Base-by-base conservation (phyloP, 2,113 vertebrate genomes). In the Polypterus senegalus region DNA sequence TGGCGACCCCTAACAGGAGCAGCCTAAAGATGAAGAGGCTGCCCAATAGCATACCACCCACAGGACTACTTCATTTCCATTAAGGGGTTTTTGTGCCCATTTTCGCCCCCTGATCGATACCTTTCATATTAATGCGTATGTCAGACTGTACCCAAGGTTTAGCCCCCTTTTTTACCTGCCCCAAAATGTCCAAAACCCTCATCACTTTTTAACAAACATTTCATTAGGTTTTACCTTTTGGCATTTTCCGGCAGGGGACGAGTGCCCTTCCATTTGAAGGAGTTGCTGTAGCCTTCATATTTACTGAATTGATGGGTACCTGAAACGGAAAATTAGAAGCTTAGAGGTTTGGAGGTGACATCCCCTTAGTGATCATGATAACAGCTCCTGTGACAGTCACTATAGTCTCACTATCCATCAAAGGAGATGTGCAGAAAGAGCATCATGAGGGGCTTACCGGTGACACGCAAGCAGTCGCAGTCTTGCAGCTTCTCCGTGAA, bases 401-500 rank as follows among this genome's bases (percentile, higher is more conserved):
- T 27, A 27, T 27, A 55, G 54, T 5, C 5, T 27, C 2, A 54
- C 10, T 7, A 53, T 3, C 10, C 10, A 8, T 7, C 51, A 53
- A 7, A 11, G 6, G 6, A 59, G 6, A 59, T 7, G 5, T 4
- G 10, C 53, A 63, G 6, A 7, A 27, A 27, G 46, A 27, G 2
- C 27, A 27, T 27, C 27, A 27, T 27, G 27, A 27, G 27, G 8
- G 5, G 9, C 60, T 61, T 47, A 83, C 83, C 83, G 69, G 68
- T 84, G 10, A 85, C 58, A 52, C 73, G 59, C 10, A 86, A 69
- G 62, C 83, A 84, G 67, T 86, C 84, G 1, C 63, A 61, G 49
- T 81, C 65, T 0, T 0, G 60, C 2, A 86, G 79, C 61, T 61
- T 77, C 71, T 85, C 83, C 0, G 84, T 85, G 66, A 85, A 86